phyloP scores from a whole-genome alignment of 2,797 vertebrate species.

The Gobio occitaniae region DNA sequence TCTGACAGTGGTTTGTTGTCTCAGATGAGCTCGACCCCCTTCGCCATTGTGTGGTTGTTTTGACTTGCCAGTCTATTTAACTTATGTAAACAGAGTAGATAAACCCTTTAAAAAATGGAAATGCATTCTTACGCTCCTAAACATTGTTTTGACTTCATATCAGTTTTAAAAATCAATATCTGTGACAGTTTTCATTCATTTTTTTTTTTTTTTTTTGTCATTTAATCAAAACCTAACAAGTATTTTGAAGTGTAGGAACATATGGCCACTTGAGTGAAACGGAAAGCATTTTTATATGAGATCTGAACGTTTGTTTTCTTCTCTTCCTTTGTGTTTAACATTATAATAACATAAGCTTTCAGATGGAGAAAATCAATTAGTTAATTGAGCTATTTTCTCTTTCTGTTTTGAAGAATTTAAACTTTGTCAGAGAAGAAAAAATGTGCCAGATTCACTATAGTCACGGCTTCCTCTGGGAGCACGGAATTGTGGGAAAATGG shows the following conservation, averaged over 20 bases:
- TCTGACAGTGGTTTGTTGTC: constrained; percentile 40
- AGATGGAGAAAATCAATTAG: not conserved
- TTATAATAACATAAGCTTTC: not conserved
- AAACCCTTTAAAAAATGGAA: not conserved
- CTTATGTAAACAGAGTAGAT: constrained; percentile 34
- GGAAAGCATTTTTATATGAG: not conserved
- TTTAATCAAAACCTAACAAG: not conserved
- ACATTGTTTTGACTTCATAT: not conserved
- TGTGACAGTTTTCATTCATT: not conserved
- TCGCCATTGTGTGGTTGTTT: constrained; percentile 39
- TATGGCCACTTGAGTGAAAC: not conserved
- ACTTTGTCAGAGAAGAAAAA: constrained; percentile 41
- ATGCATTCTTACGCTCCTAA: not conserved
- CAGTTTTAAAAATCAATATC: not conserved
- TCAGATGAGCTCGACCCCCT: constrained; percentile 3
- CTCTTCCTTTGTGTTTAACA: not conserved
- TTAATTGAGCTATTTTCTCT: not conserved
- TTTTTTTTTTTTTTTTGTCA: not conserved
- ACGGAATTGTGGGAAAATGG: constrained; percentile 64
- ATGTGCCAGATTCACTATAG: constrained; percentile 15
- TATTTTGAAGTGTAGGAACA: not conserved
- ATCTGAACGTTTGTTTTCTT: not conserved
- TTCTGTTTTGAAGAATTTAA: constrained; percentile 6
- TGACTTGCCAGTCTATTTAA: constrained; percentile 38
- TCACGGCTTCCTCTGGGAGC: constrained; percentile 59